Evolutionary conservation across 2,888 invertebrate species (phyloP), one percentile per base, ranked within the genome.

Genomic region (Nymphalis polychloros): DNA sequence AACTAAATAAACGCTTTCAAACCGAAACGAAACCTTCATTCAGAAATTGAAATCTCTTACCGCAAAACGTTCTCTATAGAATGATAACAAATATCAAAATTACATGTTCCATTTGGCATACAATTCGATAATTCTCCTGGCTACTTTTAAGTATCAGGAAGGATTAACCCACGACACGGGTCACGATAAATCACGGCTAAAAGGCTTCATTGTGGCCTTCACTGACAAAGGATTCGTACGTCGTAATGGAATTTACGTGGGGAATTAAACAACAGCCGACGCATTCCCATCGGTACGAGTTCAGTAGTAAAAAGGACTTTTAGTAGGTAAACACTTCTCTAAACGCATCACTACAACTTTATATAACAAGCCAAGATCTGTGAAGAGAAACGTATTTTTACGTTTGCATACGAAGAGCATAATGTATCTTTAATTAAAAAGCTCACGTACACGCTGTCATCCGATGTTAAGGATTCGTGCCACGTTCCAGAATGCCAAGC

Each of bases 181-280:
- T 75, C 76, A 76, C 77, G 77, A 86, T 88, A 87, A 87, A 87
- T 88, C 85, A 84, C 80, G 62, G 78, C 78, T 81, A 83, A 82
- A 83, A 81, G 82, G 78, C 81, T 79, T 83, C 81, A 85, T 86
- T 86, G 84, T 86, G 81, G 81, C 72, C 73, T 72, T 72, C 71
- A 73, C 73, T 80, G 82, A 85, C 84, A 86, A 85, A 84, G 86
- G 83, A 77, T 79, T 74, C 76, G 74, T 76, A 76, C 77, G 78
- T 78, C 72, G 73, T 77, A 81, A 76, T 70, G 65, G 61, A 68
- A 73, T 63, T 79, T 82, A 81, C 81, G 81, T 81, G 77, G 71
- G 72, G 80, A 81, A 81, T 83, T 79, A 82, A 84, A 81, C 53
- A 62, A 62, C 59, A 59, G 13, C 41, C 61, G 68, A 60, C 50